Percentiles rank a stretch among this genome's conserved stretches.
Evolutionary conservation across 2,113 vertebrate species (phyloP).

Genomic region (Chlorodrepanis virens): DNA sequence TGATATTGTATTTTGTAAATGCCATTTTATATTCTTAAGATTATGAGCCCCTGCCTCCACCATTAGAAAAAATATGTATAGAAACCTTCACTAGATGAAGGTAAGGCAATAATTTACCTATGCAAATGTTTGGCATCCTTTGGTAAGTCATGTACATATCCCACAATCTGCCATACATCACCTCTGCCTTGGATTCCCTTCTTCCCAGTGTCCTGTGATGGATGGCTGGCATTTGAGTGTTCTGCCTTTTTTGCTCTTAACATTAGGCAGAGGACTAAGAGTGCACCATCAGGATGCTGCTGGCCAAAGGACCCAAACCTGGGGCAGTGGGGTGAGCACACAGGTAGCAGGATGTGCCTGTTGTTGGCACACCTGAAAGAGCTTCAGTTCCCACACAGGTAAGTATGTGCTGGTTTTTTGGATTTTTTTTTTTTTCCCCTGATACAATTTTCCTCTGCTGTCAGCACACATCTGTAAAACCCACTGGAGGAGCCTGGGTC

Average conservation of each 20-base stretch:
- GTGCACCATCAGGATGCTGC: slow-evolving; percentile 56
- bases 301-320: slow-evolving; percentile 55
- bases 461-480: background rate
- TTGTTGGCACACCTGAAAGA: slow-evolving; percentile 53
- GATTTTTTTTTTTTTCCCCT: background rate
- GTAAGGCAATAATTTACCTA: background rate
- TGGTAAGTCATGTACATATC: background rate
- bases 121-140: background rate
- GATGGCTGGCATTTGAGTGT: slow-evolving; percentile 53
- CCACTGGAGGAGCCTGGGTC: background rate
- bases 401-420: slow-evolving; percentile 10
- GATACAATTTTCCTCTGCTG: background rate
- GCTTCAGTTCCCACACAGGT: background rate
- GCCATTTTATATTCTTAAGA: background rate
- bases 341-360: slow-evolving; percentile 52
- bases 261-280: slow-evolving; percentile 63
- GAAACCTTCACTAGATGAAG: background rate
- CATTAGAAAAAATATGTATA: background rate
- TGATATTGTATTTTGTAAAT: background rate
- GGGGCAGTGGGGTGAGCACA: slow-evolving; percentile 56
- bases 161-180: background rate
- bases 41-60: background rate
- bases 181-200: slow-evolving; percentile 3
- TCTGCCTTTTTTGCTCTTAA: slow-evolving; percentile 66
- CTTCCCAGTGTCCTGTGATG: background rate